Percentiles rank a stretch among this genome's conserved stretches.
phyloP scores from a whole-genome alignment of 2,888 invertebrate genomes.

The Hololepta plana region DNA sequence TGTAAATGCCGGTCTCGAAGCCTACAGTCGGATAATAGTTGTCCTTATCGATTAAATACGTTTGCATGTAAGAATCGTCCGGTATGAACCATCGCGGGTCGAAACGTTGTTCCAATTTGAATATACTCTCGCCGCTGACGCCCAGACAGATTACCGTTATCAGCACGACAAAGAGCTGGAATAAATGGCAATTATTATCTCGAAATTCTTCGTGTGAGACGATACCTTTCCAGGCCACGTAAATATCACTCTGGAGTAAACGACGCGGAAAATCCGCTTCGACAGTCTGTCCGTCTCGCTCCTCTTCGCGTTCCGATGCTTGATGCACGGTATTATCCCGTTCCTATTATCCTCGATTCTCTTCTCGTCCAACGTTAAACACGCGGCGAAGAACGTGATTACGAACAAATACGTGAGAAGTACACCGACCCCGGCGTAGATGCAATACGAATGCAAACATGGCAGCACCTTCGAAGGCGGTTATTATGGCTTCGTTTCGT shows the following conservation, averaged over 20 bases:
- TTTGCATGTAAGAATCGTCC: constrained; percentile 42
- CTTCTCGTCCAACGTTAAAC: constrained; percentile 51
- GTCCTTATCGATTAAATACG: constrained; percentile 37
- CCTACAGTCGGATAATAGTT: constrained; percentile 48
- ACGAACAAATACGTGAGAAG: constrained; percentile 57
- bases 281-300: constrained; percentile 35
- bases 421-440: constrained; percentile 62
- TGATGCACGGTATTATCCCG: constrained; percentile 46
- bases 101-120: constrained; percentile 55
- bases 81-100: constrained; percentile 69
- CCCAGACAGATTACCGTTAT: constrained; percentile 39
- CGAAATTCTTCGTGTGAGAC: no score
- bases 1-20: constrained; percentile 41
- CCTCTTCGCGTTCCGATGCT: constrained; percentile 36
- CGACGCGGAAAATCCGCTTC: constrained; percentile 34
- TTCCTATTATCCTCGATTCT: constrained; percentile 44
- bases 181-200: no score
- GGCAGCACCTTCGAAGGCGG: constrained; percentile 65
- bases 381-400: constrained; percentile 66
- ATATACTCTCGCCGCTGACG: constrained; percentile 40
- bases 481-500: constrained; percentile 46
- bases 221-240: constrained; percentile 44
- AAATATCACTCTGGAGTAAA: constrained; percentile 47
- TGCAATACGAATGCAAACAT: constrained; percentile 63
- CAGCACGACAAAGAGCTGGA: constrained; percentile 35